These are phyloP conservation scores for Laticauda colubrina DNA, from an alignment of 2,113 vertebrate genomes.

Conservation along the genomic window DNA sequence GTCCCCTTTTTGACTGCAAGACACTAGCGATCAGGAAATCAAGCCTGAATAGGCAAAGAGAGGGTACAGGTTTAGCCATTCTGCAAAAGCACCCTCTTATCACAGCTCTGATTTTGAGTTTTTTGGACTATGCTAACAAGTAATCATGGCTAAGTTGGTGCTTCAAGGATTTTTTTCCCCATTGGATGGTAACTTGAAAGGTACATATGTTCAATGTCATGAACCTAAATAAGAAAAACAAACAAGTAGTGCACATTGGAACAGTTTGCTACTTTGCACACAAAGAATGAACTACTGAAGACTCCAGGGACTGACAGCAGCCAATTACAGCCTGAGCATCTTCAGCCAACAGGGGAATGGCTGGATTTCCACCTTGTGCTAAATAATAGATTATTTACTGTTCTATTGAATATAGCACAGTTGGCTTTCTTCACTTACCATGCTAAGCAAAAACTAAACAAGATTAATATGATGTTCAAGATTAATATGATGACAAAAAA, in stretches of 20 bases:
- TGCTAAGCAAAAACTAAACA: neutral
- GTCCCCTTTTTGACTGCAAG: neutral
- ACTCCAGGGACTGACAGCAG: neutral
- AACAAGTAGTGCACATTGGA: neutral
- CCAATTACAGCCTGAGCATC: neutral
- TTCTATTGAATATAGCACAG: neutral
- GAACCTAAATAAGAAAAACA: neutral
- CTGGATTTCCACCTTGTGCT: neutral
- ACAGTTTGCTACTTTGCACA: neutral
- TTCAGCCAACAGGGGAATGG: neutral
- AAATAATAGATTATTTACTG: neutral
- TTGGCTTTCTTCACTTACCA: neutral
- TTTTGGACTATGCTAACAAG: neutral
- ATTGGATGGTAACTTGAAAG: neutral
- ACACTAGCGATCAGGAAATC: neutral
- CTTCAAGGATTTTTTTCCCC: neutral
- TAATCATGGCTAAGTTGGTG: neutral
- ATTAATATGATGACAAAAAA: neutral
- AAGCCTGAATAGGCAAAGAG: neutral
- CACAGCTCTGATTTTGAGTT: neutral
- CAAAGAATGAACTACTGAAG: neutral
- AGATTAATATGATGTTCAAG: neutral
- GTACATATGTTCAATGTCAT: neutral
- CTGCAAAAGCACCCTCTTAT: neutral
- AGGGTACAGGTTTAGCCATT: neutral